These are phyloP conservation scores for Hirudo medicinalis DNA, from an alignment of 1,140 invertebrate species.

Conservation along the genomic window DNA sequence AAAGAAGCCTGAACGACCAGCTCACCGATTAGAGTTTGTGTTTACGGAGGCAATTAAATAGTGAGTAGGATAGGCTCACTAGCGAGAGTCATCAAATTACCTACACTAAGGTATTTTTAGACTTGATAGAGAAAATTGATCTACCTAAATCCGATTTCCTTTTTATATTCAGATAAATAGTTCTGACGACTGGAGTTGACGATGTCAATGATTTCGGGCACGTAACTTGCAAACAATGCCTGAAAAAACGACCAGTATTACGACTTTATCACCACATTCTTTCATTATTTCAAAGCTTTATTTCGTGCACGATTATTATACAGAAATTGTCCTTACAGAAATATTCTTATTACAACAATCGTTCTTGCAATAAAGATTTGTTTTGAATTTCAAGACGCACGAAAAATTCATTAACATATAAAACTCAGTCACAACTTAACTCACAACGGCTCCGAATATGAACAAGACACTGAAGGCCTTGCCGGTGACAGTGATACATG, in stretches of 20 bases:
- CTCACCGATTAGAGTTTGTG: too few relatives aligned
- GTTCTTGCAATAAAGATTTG: too few relatives aligned
- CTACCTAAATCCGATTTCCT: slow-evolving; percentile 58
- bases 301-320: too few relatives aligned
- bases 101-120: too few relatives aligned
- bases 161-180: background rate
- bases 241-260: slow-evolving; percentile 26
- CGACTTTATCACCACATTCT: background rate
- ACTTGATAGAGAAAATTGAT: background rate
- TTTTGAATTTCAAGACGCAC: background rate
- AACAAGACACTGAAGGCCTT: slow-evolving; percentile 36
- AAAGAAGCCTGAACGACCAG: too few relatives aligned
- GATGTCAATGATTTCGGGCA: slow-evolving; percentile 95
- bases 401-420: background rate
- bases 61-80: too few relatives aligned
- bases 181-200: slow-evolving; percentile 87
- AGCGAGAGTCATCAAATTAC: too few relatives aligned
- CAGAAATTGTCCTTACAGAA: too few relatives aligned
- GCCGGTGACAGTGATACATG: slow-evolving; percentile 33
- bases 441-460: slow-evolving; percentile 39
- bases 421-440: background rate
- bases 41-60: too few relatives aligned
- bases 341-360: too few relatives aligned
- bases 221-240: slow-evolving; percentile 69
- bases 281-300: too few relatives aligned